A percentile compares a stretch with the other conserved stretches of the same genome.
These are phyloP conservation scores for Drosophila kokeensis DNA, from an alignment of 2,888 invertebrate species.

Conservation along the genomic window DNA sequence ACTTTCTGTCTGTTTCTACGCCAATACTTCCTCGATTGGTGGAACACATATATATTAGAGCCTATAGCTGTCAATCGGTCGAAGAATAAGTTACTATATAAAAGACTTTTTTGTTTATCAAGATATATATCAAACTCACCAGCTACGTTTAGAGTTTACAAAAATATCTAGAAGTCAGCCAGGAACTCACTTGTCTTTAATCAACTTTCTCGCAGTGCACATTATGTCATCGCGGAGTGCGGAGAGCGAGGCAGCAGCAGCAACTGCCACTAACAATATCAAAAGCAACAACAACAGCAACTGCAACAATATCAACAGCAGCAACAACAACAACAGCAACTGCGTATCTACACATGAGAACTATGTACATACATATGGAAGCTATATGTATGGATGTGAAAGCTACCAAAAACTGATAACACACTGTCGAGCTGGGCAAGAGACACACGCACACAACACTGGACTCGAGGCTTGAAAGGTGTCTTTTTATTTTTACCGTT, in stretches of 20 bases:
- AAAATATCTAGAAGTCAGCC: neutral
- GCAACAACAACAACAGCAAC: constrained; percentile 9
- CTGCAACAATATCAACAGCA: neutral
- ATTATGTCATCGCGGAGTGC: constrained; percentile 54
- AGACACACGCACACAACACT: constrained; percentile 8
- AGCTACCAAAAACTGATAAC: constrained; percentile 63
- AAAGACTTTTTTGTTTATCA: neutral
- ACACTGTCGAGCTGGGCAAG: constrained; percentile 50
- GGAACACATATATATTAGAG: too few species aligned
- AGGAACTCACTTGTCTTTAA: neutral
- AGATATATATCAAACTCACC: neutral
- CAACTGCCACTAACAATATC: constrained; percentile 18
- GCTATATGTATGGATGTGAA: neutral
- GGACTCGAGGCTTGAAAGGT: constrained; percentile 21
- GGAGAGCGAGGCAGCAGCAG: constrained; percentile 19
- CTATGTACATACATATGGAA: constrained; percentile 12
- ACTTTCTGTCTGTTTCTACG: neutral
- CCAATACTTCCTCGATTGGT: neutral
- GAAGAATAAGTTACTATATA: neutral
- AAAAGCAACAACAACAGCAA: constrained; percentile 14
- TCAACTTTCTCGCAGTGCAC: constrained; percentile 39
- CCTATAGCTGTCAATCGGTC: neutral
- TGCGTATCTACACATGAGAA: constrained; percentile 19
- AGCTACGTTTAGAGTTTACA: neutral
- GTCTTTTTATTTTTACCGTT: constrained; percentile 3